These are phyloP conservation scores for Grallaria varia DNA, from an alignment of 2,113 vertebrate species.

Conservation along the genomic window DNA sequence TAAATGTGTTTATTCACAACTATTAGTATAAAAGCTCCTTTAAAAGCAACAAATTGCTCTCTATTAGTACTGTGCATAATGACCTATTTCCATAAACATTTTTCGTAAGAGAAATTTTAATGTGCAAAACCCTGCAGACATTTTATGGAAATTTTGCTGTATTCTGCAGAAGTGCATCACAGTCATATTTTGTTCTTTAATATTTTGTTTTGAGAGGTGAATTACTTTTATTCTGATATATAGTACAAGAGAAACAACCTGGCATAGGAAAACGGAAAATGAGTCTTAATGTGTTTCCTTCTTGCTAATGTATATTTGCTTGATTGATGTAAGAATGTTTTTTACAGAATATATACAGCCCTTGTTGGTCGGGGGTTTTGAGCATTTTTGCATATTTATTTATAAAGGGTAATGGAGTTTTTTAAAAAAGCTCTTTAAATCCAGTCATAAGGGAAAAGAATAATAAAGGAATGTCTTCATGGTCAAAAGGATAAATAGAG, in stretches of 20 bases:
- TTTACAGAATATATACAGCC: not conserved
- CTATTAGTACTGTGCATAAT: constrained; percentile 69
- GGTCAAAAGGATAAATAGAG: not conserved
- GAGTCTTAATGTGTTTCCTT: constrained; percentile 36
- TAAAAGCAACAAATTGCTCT: constrained; percentile 73
- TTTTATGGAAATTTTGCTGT: constrained; percentile 71
- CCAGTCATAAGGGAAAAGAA: not conserved
- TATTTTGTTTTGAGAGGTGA: constrained; percentile 66
- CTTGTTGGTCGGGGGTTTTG: not conserved
- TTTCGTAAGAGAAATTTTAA: constrained; percentile 69
- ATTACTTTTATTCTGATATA: constrained; percentile 61
- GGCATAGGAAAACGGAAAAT: constrained; percentile 43
- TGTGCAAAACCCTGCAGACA: constrained; percentile 72
- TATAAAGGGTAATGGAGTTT: not conserved
- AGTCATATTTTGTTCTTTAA: constrained; percentile 57
- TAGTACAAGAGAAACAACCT: constrained; percentile 40
- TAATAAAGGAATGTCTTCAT: not conserved
- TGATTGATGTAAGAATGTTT: constrained; percentile 20
- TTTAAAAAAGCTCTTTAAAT: not conserved
- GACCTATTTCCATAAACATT: constrained; percentile 76
- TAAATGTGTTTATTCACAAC: constrained; percentile 69
- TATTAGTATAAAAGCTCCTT: constrained; percentile 70
- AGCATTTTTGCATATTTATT: not conserved
- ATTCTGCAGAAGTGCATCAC: constrained; percentile 52
- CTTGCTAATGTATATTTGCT: constrained; percentile 36